These are phyloP conservation scores for Trissolcus basalis DNA, from an alignment of 1,140 invertebrate genomes.

Conservation along the genomic window DNA sequence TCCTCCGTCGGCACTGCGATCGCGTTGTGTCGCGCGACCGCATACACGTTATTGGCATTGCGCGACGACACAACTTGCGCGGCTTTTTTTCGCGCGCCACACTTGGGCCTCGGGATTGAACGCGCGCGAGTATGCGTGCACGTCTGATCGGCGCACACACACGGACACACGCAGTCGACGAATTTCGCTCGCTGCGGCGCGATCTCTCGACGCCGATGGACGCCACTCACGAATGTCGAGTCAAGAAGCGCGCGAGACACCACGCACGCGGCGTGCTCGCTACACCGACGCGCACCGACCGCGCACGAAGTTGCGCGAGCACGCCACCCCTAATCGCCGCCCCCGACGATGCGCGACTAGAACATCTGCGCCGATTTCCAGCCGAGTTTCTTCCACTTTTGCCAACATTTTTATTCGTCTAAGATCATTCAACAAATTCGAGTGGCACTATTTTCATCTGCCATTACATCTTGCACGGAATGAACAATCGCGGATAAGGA, in stretches of 20 bases:
- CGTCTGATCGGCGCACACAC: too few species aligned
- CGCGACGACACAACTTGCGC: constrained; percentile 5
- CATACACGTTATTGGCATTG: constrained; percentile 25
- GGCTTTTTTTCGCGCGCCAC: constrained; percentile 16
- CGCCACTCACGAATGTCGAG: constrained; percentile 56
- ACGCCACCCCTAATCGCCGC: constrained; percentile 16
- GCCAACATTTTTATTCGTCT: too few species aligned
- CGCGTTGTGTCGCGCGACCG: constrained; percentile 40
- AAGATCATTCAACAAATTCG: too few species aligned
- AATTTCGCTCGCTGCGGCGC: constrained; percentile 21
- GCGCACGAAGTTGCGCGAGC: constrained; percentile 27
- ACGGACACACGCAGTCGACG: too few species aligned
- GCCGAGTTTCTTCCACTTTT: too few species aligned
- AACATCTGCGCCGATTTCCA: too few species aligned
- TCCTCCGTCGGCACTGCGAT: constrained; percentile 47
- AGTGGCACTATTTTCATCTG: too few species aligned
- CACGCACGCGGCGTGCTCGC: constrained; percentile 37
- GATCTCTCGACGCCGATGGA: constrained; percentile 46
- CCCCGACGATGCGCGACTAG: constrained; percentile 2
- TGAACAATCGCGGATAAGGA: too few species aligned
- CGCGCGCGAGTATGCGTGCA: too few species aligned
- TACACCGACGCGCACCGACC: constrained; percentile 24
- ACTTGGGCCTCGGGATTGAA: not conserved
- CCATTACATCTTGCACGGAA: too few species aligned
- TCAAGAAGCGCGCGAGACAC: constrained; percentile 51